Evolutionary conservation across 2,888 invertebrate genomes (phyloP), one percentile per base, ranked within the genome.

Genomic region (Biston stratarius): DNA sequence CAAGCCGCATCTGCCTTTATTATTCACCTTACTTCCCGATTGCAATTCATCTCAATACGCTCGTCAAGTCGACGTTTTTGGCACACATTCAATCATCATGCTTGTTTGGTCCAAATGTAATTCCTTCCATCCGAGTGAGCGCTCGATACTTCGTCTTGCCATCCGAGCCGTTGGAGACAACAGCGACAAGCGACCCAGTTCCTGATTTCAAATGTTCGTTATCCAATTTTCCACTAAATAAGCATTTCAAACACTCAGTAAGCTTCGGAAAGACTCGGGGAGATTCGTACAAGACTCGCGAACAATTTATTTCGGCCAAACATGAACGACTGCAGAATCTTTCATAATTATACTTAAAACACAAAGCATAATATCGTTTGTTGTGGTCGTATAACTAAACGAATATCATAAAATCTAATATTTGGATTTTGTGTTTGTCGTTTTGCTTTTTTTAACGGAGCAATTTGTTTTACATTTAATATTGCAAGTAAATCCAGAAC

Each of bases 211-310:
- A 61, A 52, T 42, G 62, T 62, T 67, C 59, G 59, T 62, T 62
- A 67, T 59, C 58, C 62, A 67, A 67, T 67, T 67, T 67, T 62
- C 62, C 14, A 67, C 58, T 67, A 67, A 67, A 53, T 67, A 55
- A 67, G 55, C 55, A 55, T 55, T 55, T 55, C 55, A 55, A 42
- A 44, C 42, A 34, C 42, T 58, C 47, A 15, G 56, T 45, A 57
- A 58, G 56, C 42, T 33, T 45, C 56, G 56, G 15, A 15, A 57
- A 57, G 34, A 34, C 53, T 58, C 52, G 34, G 56, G 3, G 42
- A 53, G 51, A 36, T 47, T 47, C 57, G 57, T 47, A 36, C 12
- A 56, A 47, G 34, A 57, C 36, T 57, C 14, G 56, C 34, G 11
- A 45, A 14, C 14, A 47, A 36, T 56, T 45, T 45, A 10, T 6